Conservation (phyloP, 1,140 invertebrate species). For the Saccostrea glomerata region DNA sequence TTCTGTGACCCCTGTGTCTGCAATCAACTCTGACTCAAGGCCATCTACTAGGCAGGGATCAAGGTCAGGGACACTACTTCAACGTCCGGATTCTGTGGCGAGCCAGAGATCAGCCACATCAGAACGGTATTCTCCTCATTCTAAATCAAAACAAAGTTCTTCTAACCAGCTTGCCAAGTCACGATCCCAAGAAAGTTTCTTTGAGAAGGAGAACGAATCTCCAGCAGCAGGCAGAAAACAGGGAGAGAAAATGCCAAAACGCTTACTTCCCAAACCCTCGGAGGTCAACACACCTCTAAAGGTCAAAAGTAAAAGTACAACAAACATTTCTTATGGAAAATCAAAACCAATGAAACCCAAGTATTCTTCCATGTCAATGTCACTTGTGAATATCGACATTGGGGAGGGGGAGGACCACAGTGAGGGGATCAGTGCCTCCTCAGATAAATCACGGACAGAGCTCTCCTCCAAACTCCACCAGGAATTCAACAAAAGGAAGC, state of each 20-base stretch:
- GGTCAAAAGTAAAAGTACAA: slow-evolving; percentile 71
- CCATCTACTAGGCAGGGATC: slow-evolving; percentile 39
- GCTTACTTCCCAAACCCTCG: slow-evolving; percentile 69
- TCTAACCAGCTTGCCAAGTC: slow-evolving; percentile 62
- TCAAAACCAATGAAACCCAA: slow-evolving; percentile 72
- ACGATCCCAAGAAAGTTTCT: slow-evolving; percentile 70
- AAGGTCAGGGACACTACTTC: slow-evolving; percentile 48
- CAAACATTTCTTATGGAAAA: slow-evolving; percentile 59
- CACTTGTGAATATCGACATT: slow-evolving; percentile 54
- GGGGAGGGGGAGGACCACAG: slow-evolving; percentile 59
- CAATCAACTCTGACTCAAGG: slow-evolving; percentile 31
- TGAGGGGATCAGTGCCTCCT: slow-evolving; percentile 58
- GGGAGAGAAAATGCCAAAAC: slow-evolving; percentile 67
- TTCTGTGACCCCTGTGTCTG: slow-evolving; percentile 52
- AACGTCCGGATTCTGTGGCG: slow-evolving; percentile 66
- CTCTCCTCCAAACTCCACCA: slow-evolving; percentile 71
- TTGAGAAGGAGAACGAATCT: slow-evolving; percentile 57
- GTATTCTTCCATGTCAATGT: slow-evolving; percentile 66
- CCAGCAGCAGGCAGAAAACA: slow-evolving; percentile 48
- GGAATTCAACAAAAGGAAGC: slow-evolving; percentile 71
- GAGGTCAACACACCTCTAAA: slow-evolving; percentile 64
- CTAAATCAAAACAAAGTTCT: slow-evolving; percentile 42
- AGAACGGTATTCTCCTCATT: slow-evolving; percentile 57
- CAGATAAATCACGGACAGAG: slow-evolving; percentile 66
- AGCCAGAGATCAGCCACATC: slow-evolving; percentile 68